These are phyloP conservation scores for Eilema griseolum DNA, from an alignment of 2,888 invertebrate species.

Conservation along the genomic window DNA sequence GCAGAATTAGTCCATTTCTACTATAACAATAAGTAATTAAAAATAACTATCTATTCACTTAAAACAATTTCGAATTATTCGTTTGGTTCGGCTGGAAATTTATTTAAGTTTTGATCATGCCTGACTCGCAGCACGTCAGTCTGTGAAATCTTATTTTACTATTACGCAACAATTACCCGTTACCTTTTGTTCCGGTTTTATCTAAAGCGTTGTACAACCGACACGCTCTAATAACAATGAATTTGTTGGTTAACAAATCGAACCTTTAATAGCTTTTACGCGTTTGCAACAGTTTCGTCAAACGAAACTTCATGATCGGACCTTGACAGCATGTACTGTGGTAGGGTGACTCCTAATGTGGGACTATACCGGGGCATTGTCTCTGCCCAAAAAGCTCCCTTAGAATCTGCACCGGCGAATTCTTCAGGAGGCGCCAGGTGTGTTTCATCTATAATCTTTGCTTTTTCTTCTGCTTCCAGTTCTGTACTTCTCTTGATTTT, in stretches of 20 bases:
- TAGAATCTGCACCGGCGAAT: conserved; percentile 85
- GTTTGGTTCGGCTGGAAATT: conserved; percentile 49
- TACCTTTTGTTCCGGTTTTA: conserved; percentile 72
- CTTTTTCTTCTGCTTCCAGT: conserved; percentile 67
- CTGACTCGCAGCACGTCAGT: conserved; percentile 57
- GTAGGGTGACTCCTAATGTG: conserved; percentile 88
- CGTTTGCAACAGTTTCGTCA: conserved; percentile 85
- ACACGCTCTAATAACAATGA: conserved; percentile 80
- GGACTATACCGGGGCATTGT: conserved; percentile 89
- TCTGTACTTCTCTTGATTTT: conserved; percentile 76
- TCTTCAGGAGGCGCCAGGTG: conserved; percentile 82
- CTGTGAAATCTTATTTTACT: conserved; percentile 74
- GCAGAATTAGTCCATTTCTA: conserved; percentile 26
- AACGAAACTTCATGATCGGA: conserved; percentile 90
- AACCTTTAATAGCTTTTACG: conserved; percentile 67
- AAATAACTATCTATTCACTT: conserved; percentile 51
- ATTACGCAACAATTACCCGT: conserved; percentile 78
- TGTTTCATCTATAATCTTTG: conserved; percentile 70
- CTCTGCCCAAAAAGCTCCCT: conserved; percentile 89
- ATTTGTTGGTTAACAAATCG: conserved; percentile 72
- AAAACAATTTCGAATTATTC: conserved; percentile 50
- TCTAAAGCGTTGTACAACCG: conserved; percentile 75
- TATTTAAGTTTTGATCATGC: conserved; percentile 55
- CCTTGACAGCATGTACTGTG: conserved; percentile 89
- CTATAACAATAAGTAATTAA: conserved; percentile 36